These are phyloP conservation scores for Erpetoichthys calabaricus DNA, from an alignment of 2,797 vertebrate genomes.

Conservation along the genomic window DNA sequence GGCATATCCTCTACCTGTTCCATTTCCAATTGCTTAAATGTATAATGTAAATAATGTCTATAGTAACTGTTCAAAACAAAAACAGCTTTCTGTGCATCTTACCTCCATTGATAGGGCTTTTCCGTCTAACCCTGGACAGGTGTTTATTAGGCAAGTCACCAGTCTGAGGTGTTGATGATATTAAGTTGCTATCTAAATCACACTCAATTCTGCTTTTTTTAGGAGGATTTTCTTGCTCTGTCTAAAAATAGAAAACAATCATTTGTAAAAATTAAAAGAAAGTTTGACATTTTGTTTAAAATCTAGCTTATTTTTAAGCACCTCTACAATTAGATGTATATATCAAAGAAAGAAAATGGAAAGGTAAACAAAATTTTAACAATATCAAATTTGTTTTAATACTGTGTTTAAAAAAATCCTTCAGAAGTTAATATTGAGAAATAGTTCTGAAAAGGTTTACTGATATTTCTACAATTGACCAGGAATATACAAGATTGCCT, in stretches of 20 bases:
- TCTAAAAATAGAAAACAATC: constrained; percentile 38
- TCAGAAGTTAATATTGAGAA: too few species aligned
- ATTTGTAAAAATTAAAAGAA: constrained; percentile 4
- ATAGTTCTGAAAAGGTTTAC: too few species aligned
- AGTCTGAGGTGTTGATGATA: constrained; percentile 70
- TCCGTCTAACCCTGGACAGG: constrained; percentile 65
- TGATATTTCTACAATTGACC: too few species aligned
- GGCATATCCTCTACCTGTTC: constrained; percentile 81
- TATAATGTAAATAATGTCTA: too few species aligned
- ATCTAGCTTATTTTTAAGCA: background rate
- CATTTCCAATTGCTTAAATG: constrained; percentile 81
- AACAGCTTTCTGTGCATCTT: constrained; percentile 22
- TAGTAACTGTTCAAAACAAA: background rate
- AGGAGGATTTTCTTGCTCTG: constrained; percentile 75
- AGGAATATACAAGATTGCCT: too few species aligned
- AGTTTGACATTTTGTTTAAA: background rate
- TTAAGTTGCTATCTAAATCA: constrained; percentile 81
- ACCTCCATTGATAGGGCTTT: constrained; percentile 82
- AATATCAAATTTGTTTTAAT: too few species aligned
- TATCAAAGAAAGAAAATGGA: too few species aligned
- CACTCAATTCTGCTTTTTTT: constrained; percentile 78
- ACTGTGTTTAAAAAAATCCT: too few species aligned
- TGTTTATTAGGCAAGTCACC: constrained; percentile 63
- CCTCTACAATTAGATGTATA: background rate
- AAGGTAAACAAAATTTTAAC: too few species aligned